Conservation (phyloP, 2,888 invertebrate genomes). For the Leptura quadrifasciata region DNA sequence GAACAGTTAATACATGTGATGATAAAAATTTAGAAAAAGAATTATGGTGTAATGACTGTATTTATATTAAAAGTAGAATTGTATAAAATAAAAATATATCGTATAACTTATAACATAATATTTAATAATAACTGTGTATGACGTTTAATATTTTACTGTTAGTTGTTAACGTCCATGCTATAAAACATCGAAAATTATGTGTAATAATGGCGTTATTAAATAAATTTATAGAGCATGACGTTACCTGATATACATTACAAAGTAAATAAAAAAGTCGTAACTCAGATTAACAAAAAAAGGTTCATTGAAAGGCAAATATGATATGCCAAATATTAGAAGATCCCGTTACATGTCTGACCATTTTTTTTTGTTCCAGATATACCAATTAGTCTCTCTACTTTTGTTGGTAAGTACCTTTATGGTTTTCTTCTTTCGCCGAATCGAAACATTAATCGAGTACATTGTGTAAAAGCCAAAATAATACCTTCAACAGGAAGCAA, state of each 20-base stretch:
- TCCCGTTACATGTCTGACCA: conserved; percentile 17
- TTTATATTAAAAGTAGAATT: no score
- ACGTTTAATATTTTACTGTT: conserved; percentile 7
- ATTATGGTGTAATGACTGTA: no score
- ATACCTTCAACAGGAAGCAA: background rate
- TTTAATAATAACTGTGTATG: background rate
- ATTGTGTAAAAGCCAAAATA: background rate
- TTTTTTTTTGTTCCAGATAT: conserved; percentile 24
- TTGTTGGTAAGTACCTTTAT: conserved; percentile 17
- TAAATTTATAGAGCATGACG: conserved; percentile 18
- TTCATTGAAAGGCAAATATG: conserved; percentile 19
- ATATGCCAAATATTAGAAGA: conserved; percentile 7
- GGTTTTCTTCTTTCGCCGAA: background rate
- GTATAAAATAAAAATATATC: no score
- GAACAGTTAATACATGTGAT: no score
- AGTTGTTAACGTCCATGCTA: background rate
- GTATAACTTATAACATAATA: no score
- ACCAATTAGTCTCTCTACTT: conserved; percentile 6
- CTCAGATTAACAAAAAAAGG: conserved; percentile 15
- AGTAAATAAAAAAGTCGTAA: background rate
- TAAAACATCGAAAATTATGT: background rate
- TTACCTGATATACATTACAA: background rate
- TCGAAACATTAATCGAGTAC: background rate
- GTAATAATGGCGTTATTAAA: background rate
- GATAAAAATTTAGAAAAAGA: no score